Evolutionary conservation across 2,888 invertebrate species (phyloP).

Genomic region (Phytoseiulus persimilis): DNA sequence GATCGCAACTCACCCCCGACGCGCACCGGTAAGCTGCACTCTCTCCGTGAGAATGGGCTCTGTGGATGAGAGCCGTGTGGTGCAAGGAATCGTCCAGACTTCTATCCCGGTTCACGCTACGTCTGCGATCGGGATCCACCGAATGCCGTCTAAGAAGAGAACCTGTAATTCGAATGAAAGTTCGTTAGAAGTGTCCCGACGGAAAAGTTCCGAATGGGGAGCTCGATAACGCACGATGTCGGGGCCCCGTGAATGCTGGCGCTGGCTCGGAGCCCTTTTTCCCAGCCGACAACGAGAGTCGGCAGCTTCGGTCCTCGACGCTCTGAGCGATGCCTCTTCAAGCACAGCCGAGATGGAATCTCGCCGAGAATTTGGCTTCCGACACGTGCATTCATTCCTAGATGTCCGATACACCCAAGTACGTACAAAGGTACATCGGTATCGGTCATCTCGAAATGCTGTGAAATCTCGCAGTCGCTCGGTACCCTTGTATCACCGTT

Average conservation of each 20-base stretch:
- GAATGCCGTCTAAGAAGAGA: slow-evolving; percentile 60
- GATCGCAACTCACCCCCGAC: not conserved
- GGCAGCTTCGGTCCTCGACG: too few species aligned
- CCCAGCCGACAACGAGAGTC: too few species aligned
- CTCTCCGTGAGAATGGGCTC: slow-evolving; percentile 9
- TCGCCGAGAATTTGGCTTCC: too few species aligned
- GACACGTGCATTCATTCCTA: too few species aligned
- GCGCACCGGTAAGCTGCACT: not conserved
- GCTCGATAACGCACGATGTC: too few species aligned
- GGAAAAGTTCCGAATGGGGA: too few species aligned
- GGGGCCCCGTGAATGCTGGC: too few species aligned
- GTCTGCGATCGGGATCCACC: slow-evolving; percentile 66
- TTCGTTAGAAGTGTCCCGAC: not conserved
- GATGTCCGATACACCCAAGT: too few species aligned
- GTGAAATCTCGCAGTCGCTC: not conserved
- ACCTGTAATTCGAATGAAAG: slow-evolving; percentile 43
- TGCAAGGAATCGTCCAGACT: slow-evolving; percentile 52
- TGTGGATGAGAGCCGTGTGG: slow-evolving; percentile 30
- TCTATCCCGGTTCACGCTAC: slow-evolving; percentile 48
- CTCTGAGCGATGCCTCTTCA: too few species aligned
- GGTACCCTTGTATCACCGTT: not conserved
- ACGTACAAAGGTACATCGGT: too few species aligned
- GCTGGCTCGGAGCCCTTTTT: too few species aligned
- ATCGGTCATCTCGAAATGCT: not conserved
- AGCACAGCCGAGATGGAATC: too few species aligned